A percentile compares a stretch with the other conserved stretches of the same genome.
These are phyloP conservation scores for Nettapus auritus DNA, from an alignment of 2,113 vertebrate species.

Conservation along the genomic window DNA sequence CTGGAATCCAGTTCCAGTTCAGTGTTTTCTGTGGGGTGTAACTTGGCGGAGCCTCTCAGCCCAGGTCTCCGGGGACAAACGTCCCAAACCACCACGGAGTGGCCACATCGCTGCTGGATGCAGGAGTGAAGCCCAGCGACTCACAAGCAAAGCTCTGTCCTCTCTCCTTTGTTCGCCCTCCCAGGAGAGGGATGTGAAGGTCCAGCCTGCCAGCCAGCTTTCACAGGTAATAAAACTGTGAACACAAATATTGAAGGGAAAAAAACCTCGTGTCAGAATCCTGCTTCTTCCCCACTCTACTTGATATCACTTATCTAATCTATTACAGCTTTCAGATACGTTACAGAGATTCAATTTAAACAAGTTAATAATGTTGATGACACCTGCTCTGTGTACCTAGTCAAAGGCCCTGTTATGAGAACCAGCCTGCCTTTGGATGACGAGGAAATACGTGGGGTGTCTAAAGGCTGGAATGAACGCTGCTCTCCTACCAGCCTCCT, in stretches of 20 bases:
- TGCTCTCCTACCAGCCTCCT: slow-evolving; percentile 3
- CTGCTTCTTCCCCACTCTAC: neutral
- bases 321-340: slow-evolving; percentile 15
- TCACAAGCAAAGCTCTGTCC: neutral
- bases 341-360: slow-evolving; percentile 15
- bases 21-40: neutral
- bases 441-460: neutral
- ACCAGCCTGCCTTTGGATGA: neutral
- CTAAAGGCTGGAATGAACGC: neutral
- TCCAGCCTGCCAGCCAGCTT: neutral
- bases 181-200: neutral
- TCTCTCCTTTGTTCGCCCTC: neutral
- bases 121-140: neutral
- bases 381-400: slow-evolving; percentile 17
- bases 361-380: slow-evolving; percentile 28
- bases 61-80: neutral
- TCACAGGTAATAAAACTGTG: neutral
- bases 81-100: fast-evolving
- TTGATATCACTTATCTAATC: slow-evolving; percentile 18
- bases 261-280: neutral
- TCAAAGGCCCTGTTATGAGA: slow-evolving; percentile 2
- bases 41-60: neutral
- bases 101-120: neutral
- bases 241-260: slow-evolving; percentile 3
- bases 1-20: neutral